Percentiles rank a stretch among this genome's conserved stretches.
Conservation (phyloP, 1,140 invertebrate genomes). For the Acyrthosiphon pisum region DNA sequence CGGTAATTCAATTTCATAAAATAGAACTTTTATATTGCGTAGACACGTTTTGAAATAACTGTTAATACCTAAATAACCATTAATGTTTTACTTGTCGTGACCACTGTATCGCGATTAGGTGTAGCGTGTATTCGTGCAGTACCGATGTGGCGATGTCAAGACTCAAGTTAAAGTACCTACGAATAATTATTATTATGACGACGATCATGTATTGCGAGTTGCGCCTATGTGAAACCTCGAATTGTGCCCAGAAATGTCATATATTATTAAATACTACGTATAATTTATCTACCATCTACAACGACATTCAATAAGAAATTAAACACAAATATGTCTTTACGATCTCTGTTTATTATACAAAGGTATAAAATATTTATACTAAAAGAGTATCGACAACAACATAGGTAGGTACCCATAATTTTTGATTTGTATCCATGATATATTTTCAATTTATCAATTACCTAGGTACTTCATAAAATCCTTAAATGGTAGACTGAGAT, state of each 20-base stretch:
- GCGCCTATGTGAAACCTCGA: not conserved
- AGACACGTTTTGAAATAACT: not conserved
- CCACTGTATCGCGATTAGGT: not conserved
- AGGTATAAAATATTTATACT: not conserved
- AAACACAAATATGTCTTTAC: not conserved
- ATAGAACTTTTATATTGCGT: not conserved
- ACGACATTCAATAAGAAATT: not conserved
- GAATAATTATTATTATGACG: not conserved
- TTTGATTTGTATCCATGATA: not conserved
- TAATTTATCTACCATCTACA: not conserved
- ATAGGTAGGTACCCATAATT: not conserved
- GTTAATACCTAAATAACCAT: too few relatives aligned
- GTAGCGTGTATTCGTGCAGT: not conserved
- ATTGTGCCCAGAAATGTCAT: not conserved
- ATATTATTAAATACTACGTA: not conserved
- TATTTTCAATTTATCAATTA: not conserved
- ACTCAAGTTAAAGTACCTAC: not conserved
- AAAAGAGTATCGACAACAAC: not conserved
- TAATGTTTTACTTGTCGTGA: not conserved
- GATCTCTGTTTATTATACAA: not conserved
- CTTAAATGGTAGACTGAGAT: not conserved
- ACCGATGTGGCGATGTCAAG: too few relatives aligned
- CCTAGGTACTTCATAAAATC: not conserved
- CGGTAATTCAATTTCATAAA: not conserved
- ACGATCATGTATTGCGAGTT: not conserved